Evolutionary conservation across 30 jellyfish, hydroid and myxozoan genomes (phyloP).

Genomic region (Clytia hemisphaerica): DNA sequence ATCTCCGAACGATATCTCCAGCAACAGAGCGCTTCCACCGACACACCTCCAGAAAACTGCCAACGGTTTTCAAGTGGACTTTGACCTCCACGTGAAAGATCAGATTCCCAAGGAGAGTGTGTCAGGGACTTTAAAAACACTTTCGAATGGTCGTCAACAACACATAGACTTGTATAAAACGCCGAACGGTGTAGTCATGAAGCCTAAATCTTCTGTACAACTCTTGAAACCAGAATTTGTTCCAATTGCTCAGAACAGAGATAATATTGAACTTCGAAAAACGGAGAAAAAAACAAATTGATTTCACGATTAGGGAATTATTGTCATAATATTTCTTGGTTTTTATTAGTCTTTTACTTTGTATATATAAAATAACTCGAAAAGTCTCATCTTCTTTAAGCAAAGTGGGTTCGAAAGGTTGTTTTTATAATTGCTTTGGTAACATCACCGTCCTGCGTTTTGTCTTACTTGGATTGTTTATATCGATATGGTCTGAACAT

Average conservation of each 20-base stretch:
- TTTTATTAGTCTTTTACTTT: too few relatives aligned
- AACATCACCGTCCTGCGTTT: too few relatives aligned
- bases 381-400: too few relatives aligned
- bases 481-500: too few relatives aligned
- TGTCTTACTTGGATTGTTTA: too few relatives aligned
- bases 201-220: constrained; percentile 93
- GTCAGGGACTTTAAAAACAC: constrained; percentile 18
- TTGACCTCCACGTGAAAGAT: constrained; percentile 85
- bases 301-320: too few relatives aligned
- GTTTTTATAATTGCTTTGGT: too few relatives aligned
- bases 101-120: constrained; percentile 56
- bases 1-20: constrained; percentile 51
- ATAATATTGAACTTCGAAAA: constrained; percentile 60
- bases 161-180: constrained; percentile 87
- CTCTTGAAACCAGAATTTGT: constrained; percentile 89
- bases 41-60: constrained; percentile 82
- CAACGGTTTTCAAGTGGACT: constrained; percentile 76
- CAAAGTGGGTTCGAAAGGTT: too few relatives aligned
- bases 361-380: too few relatives aligned
- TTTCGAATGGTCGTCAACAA: constrained; percentile 77
- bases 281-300: too few relatives aligned
- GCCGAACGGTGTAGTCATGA: constrained; percentile 93
- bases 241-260: constrained; percentile 73
- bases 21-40: constrained; percentile 63
- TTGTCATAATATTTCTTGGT: too few relatives aligned